Base-by-base conservation (phyloP, 92 coral and sea anemone species). In the Phenganax marumi region DNA sequence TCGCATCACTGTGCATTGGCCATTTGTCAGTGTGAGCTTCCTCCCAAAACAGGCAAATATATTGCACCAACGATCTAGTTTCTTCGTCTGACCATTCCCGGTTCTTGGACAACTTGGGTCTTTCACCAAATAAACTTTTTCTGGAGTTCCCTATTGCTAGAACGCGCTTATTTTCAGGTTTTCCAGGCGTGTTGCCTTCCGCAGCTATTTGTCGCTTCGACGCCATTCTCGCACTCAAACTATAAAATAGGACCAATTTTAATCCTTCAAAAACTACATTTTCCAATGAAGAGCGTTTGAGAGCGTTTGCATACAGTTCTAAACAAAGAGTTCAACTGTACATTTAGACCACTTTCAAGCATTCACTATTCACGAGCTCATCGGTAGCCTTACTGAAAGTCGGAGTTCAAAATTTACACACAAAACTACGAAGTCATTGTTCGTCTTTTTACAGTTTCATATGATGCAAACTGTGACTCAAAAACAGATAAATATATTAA, bases 151-250 rank as follows among this genome's bases (percentile, higher is more conserved):
- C 68, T 19, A 53, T 23, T 6, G 47, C 23, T 73, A 25, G 16
- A 21, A 50, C 26, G 16, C 79, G 61, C 24, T 73, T 73, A 5
- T 49, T 19, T 12, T 14, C 26, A 5, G 79, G 79, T 16, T 73
- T 73, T 6, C 79, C 79, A 7, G 79, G 79, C 61, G 79, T 73
- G 26, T 73, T 73, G 58, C 79, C 79, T 73, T 73, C 79, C 8
- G 24, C 60, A 73, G 24, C 79, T 16, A 47, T 18, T 17, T 8
- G 14, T 18, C 79, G 51, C 21, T 73, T 73, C 12, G 79, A 48
- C 8, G 79, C 79, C 79, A 73, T 73, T 7, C 8, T 25, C n/a
- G 60, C 10, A 17, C n/a, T 10, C 10, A 10, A 54, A 10, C 10
- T n/a, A 10, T n/a, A 17, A 10, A 17, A 54, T 54, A 54, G 60